Conservation (phyloP, 2,797 vertebrate species). For the Arnoldichthys spilopterus region DNA sequence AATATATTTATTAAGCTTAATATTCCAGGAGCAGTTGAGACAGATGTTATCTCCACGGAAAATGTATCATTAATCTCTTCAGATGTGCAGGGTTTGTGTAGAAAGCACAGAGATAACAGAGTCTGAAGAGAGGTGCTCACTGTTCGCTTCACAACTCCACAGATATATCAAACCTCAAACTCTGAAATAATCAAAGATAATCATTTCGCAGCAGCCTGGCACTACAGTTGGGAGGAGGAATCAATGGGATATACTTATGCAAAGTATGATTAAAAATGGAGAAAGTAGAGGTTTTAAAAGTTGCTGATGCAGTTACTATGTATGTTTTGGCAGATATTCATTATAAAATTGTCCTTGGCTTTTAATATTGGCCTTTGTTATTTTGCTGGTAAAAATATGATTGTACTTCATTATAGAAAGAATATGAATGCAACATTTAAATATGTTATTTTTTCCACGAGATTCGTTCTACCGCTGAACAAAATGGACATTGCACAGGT, state of each 20-base stretch:
- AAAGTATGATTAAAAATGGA: slow-evolving; percentile 41
- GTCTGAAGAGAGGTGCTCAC: slow-evolving; percentile 37
- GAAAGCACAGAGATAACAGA: slow-evolving; percentile 60
- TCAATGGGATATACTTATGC: slow-evolving; percentile 60
- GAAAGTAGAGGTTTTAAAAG: slow-evolving; percentile 7
- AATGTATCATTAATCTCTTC: slow-evolving; percentile 76
- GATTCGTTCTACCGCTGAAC: slow-evolving; percentile 14
- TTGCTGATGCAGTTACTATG: not conserved
- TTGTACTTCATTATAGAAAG: not conserved
- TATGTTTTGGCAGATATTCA: slow-evolving; percentile 11
- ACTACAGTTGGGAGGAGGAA: slow-evolving; percentile 53
- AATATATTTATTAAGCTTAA: slow-evolving; percentile 93
- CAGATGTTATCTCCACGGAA: slow-evolving; percentile 76
- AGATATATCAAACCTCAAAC: slow-evolving; percentile 65
- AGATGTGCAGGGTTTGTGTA: slow-evolving; percentile 64
- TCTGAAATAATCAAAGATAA: slow-evolving; percentile 66
- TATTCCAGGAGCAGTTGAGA: slow-evolving; percentile 83
- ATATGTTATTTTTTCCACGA: not conserved
- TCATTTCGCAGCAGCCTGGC: slow-evolving; percentile 58
- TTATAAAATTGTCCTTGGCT: not conserved
- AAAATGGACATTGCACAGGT: slow-evolving; percentile 34
- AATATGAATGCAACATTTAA: not conserved
- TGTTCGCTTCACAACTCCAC: slow-evolving; percentile 54
- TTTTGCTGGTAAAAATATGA: not conserved
- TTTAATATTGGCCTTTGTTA: slow-evolving; percentile 9